Percentiles rank a stretch among this genome's conserved stretches.
Evolutionary conservation across 1,140 invertebrate genomes (phyloP).

Genomic region (Medauroidea extradentata): DNA sequence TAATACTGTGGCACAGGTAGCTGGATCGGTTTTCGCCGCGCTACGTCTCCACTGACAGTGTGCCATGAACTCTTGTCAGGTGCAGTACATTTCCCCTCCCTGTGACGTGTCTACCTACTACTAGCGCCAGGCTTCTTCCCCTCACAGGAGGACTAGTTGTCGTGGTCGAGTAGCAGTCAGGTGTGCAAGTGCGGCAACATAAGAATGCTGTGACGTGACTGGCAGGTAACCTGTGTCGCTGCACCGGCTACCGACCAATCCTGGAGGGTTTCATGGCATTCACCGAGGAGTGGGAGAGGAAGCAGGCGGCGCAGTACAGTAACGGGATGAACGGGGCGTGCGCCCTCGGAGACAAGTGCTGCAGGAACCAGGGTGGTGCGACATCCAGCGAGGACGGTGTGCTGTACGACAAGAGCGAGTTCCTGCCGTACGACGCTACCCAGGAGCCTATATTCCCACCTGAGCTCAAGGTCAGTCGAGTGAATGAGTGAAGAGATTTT

Average conservation of each 20-base stretch:
- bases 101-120: no score
- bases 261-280: conserved; percentile 84
- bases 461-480: conserved; percentile 64
- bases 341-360: conserved; percentile 56
- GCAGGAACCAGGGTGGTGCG: conserved; percentile 39
- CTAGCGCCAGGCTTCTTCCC: no score
- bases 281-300: conserved; percentile 68
- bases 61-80: no score
- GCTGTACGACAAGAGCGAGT: conserved; percentile 62
- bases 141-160: no score
- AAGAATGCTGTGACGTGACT: no score
- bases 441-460: conserved; percentile 95
- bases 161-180: no score
- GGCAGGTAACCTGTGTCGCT: conserved; percentile 80
- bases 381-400: conserved; percentile 38
- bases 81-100: no score
- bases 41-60: no score
- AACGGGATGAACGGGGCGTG: conserved; percentile 37
- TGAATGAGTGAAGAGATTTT: no score
- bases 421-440: conserved; percentile 71
- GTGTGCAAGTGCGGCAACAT: no score
- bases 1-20: no score
- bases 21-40: no score
- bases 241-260: conserved; percentile 87
- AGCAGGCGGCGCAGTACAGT: conserved; percentile 34